These are phyloP conservation scores for Aproaerema taeniolella DNA, from an alignment of 2,888 invertebrate genomes.

Conservation along the genomic window DNA sequence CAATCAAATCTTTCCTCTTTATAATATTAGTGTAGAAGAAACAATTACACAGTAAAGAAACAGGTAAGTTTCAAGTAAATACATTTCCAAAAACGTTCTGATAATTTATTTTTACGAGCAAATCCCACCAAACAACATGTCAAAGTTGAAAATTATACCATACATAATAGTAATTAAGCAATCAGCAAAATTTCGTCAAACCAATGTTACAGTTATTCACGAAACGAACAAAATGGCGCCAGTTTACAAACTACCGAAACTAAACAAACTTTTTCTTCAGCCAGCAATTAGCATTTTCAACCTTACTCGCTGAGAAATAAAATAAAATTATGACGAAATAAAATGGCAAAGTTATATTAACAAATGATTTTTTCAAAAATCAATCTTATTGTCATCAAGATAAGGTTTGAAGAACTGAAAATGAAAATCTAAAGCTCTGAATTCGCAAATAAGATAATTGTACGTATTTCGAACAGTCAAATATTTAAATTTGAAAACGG, in stretches of 20 bases:
- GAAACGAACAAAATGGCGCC: slow-evolving; percentile 48
- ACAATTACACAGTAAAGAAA: too few species aligned
- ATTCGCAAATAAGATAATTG: slow-evolving; percentile 59
- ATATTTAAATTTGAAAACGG: slow-evolving; percentile 54
- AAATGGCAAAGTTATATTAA: too few species aligned
- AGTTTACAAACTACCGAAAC: slow-evolving; percentile 34
- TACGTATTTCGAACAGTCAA: slow-evolving; percentile 60
- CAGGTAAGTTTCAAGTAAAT: too few species aligned
- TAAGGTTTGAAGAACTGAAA: not conserved
- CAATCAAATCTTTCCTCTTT: too few species aligned
- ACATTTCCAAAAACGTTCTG: too few species aligned
- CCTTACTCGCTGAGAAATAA: not conserved
- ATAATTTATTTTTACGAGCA: too few species aligned
- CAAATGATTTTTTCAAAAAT: too few species aligned
- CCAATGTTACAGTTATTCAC: slow-evolving; percentile 64
- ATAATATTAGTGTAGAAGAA: too few species aligned
- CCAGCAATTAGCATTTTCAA: slow-evolving; percentile 17
- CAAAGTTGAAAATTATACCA: slow-evolving; percentile 43
- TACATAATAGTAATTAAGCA: slow-evolving; percentile 61
- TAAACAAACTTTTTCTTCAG: slow-evolving; percentile 19
- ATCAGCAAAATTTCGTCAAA: slow-evolving; percentile 62
- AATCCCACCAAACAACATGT: slow-evolving; percentile 32
- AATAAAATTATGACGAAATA: too few species aligned
- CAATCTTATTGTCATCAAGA: too few species aligned
- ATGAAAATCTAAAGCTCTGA: slow-evolving; percentile 24